Evolutionary conservation across 2,888 invertebrate genomes (phyloP).

Genomic region (Megamerina dolium): DNA sequence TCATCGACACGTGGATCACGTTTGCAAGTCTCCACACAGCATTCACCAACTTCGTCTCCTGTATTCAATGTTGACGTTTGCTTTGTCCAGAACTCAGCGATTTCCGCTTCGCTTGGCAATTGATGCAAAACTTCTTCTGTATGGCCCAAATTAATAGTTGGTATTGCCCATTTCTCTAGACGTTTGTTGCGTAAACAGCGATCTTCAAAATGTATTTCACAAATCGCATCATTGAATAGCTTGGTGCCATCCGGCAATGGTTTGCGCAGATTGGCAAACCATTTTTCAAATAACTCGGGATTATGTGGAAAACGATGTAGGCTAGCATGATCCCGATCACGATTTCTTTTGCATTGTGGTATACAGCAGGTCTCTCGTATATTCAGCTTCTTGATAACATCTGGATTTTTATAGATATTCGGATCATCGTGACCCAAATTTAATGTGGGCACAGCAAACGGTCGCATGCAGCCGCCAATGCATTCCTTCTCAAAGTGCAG

Average conservation of each 20-base stretch:
- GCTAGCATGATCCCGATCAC: constrained; percentile 41
- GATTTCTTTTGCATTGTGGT: constrained; percentile 35
- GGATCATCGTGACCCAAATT: constrained; percentile 38
- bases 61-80: constrained; percentile 29
- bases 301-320: constrained; percentile 41
- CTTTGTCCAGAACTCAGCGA: constrained; percentile 32
- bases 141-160: constrained; percentile 32
- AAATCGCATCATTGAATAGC: constrained; percentile 41
- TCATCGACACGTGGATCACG: constrained; percentile 42
- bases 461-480: constrained; percentile 43
- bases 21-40: constrained; percentile 36
- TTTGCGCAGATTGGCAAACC: constrained; percentile 38
- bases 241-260: constrained; percentile 38
- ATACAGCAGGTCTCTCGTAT: constrained; percentile 41
- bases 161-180: constrained; percentile 40
- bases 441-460: constrained; percentile 40
- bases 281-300: constrained; percentile 31
- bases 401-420: constrained; percentile 39
- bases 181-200: constrained; percentile 40
- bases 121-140: constrained; percentile 30
- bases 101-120: constrained; percentile 34
- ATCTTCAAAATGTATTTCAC: constrained; percentile 40
- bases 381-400: constrained; percentile 41
- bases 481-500: constrained; percentile 40
- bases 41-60: constrained; percentile 40